Evolutionary conservation across 2,888 invertebrate species (phyloP), one percentile per base, ranked within the genome.

Genomic region (Stegophylla sp.): DNA sequence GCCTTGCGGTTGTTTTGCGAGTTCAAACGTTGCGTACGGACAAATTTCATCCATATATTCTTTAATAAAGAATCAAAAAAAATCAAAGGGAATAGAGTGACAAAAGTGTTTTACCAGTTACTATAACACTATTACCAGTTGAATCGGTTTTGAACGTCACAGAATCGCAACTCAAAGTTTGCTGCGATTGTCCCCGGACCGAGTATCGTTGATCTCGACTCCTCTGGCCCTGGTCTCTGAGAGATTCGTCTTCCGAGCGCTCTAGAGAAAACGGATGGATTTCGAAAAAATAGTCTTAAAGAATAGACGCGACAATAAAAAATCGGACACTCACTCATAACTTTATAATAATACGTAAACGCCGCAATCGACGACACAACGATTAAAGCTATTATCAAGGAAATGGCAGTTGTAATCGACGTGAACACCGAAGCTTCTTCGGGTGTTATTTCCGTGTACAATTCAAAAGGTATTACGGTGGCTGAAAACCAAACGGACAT

Each of bases 1-100:
- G 85, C 94, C 93, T 87, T 94, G 94, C 0, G 93, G 66, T 26
- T 85, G 86, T 85, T 95, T 94, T 82, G 94, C 93, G 85, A 96
- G 88, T 86, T 95, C 95, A 87, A 95, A 96, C 69, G 95, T 96
- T 81, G 95, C 95, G 88, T 96, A 95, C 0, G 95, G 95, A 86
- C 95, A 95, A 85, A 95, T 95, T 86, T 96, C 95, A 88, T 95
- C 95, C 86, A 95, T 94, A 88, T 95, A 95, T 87, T 95, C 95
- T 90, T 20, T 17, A 43, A n/a, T n/a, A n/a, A n/a, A n/a, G n/a
- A n/a, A n/a, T n/a, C n/a, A n/a, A n/a, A 64, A 61, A 72, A 9
- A 26, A 34, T 45, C 41, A 23, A 28, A 1, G 1, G 26, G 17
- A 26, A 63, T 2, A n/a, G 0, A n/a, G n/a, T n/a, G n/a, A n/a